Percentiles rank a stretch among this genome's conserved stretches.
phyloP scores from a whole-genome alignment of 53 echinoderm and acorn worm species.

The Antedon mediterranea region DNA sequence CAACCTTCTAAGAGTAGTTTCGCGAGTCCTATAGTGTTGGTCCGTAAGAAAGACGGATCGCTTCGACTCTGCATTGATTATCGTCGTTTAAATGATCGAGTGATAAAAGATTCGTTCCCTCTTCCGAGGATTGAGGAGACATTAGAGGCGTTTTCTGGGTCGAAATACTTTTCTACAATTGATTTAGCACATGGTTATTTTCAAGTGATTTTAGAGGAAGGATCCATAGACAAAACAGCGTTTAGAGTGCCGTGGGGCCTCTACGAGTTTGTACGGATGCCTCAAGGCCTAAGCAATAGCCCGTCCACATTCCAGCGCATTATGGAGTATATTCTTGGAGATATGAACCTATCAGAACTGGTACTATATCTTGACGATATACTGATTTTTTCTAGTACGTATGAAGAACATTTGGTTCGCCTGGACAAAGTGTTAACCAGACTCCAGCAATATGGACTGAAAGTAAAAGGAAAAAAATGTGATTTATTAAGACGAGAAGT shows the following conservation, averaged over 20 bases:
- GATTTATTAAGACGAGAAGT: slow-evolving; percentile 8
- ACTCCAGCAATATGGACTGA: slow-evolving; percentile 17
- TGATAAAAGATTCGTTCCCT: slow-evolving; percentile 25
- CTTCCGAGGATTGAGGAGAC: slow-evolving; percentile 49
- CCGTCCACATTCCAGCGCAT: slow-evolving; percentile 29
- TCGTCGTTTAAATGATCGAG: slow-evolving; percentile 13
- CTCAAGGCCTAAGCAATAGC: slow-evolving; percentile 27
- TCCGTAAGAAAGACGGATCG: slow-evolving; percentile 18
- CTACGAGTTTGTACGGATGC: slow-evolving; percentile 23
- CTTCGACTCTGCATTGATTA: slow-evolving; percentile 28
- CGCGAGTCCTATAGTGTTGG: slow-evolving; percentile 34
- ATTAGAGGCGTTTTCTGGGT: slow-evolving; percentile 25
- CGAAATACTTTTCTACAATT: slow-evolving; percentile 23
- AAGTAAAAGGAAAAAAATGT: slow-evolving; percentile 34
- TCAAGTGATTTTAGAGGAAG: slow-evolving; percentile 19
- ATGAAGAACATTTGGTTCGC: slow-evolving; percentile 14
- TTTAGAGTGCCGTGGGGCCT: slow-evolving; percentile 44
- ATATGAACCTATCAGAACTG: slow-evolving; percentile 21
- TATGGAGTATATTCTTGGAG: slow-evolving; percentile 28
- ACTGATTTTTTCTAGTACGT: slow-evolving; percentile 16
- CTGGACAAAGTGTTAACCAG: slow-evolving; percentile 20
- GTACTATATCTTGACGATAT: slow-evolving; percentile 35
- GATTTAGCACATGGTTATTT: slow-evolving; percentile 42
- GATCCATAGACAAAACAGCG: slow-evolving; percentile 33
- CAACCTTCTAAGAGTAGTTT: slow-evolving; percentile 21